Percentiles rank a stretch among this genome's conserved stretches.
Evolutionary conservation across 2,797 vertebrate genomes (phyloP).

Genomic region (Urocyon cinereoargenteus): DNA sequence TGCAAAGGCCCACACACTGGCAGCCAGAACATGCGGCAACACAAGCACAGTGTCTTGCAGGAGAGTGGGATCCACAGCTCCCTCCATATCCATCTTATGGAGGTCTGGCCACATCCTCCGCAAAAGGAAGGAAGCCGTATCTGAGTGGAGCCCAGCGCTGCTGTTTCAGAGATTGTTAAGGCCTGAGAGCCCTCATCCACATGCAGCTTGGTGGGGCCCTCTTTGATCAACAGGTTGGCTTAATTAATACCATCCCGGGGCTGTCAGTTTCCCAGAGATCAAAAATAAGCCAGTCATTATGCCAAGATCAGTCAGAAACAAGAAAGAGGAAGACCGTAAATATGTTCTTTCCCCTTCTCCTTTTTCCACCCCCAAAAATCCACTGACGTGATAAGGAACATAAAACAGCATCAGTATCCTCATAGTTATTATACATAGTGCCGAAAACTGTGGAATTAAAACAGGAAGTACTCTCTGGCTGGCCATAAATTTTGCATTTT

Average conservation of each 20-base stretch:
- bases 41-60: rapidly evolving
- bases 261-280: constrained; percentile 78
- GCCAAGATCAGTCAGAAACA: constrained; percentile 78
- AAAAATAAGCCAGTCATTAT: constrained; percentile 70
- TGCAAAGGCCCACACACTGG: not conserved
- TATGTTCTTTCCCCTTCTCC: constrained; percentile 74
- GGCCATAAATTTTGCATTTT: constrained; percentile 88
- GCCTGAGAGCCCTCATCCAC: not conserved
- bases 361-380: not conserved
- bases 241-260: constrained; percentile 82
- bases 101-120: not conserved
- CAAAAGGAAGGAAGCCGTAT: not conserved
- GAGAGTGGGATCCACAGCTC: not conserved
- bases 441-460: constrained; percentile 87
- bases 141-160: not conserved
- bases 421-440: constrained; percentile 86
- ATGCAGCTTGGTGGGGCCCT: constrained; percentile 56
- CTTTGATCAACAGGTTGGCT: constrained; percentile 84
- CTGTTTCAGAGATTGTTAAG: constrained; percentile 14
- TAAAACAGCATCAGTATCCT: constrained; percentile 81
- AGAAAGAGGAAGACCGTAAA: constrained; percentile 79
- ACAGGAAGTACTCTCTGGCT: constrained; percentile 87
- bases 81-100: too few relatives aligned
- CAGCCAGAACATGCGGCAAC: rapidly evolving
- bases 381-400: constrained; percentile 76